Percentiles rank a stretch among this genome's conserved stretches.
Conservation (phyloP, 1,140 invertebrate genomes). For the silkworm (Bombyx mori) region ASM3026992v2 NC_085122.1:3328001-3328500, state of each 20-base stretch:
- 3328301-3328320: constrained; percentile 40
- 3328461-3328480: constrained; percentile 32
- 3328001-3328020: constrained; percentile 22
- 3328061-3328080: constrained; percentile 47
- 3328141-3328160: constrained; percentile 52
- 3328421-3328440: constrained; percentile 10
- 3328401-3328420: constrained; percentile 13
- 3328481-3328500: constrained; percentile 1
- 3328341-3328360: constrained; percentile 48
- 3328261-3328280: constrained; percentile 54
- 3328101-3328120: constrained; percentile 60
- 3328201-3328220: constrained; percentile 46
- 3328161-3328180: constrained; percentile 40
- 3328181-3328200: constrained; percentile 46
- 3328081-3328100: constrained; percentile 40
- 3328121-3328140: constrained; percentile 44
- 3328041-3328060: constrained; percentile 42
- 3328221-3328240: constrained; percentile 44
- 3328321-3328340: constrained; percentile 41
- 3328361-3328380: constrained; percentile 14
- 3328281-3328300: constrained; percentile 44
- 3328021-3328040: constrained; percentile 38
- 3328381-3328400: constrained; percentile 9
- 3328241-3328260: constrained; percentile 54
- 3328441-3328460: constrained; percentile 49